These are phyloP conservation scores for Nothoprocta perdicaria DNA, from an alignment of 2,113 vertebrate species.

Conservation along the genomic window DNA sequence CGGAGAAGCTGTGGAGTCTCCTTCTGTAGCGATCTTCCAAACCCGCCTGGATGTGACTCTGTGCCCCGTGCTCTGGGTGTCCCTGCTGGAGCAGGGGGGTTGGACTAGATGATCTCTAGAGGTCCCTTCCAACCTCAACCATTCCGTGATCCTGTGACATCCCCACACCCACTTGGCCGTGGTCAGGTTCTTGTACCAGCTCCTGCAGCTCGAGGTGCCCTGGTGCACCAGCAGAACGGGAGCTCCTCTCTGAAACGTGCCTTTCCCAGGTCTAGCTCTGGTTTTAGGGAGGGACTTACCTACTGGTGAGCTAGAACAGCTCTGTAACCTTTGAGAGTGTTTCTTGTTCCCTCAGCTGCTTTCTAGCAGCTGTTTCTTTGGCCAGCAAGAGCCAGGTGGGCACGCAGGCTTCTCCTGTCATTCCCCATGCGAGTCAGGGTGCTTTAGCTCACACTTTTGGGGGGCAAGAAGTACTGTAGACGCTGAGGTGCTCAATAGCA, in stretches of 20 bases:
- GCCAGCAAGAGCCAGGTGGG: accelerated
- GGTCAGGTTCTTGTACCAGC: neutral
- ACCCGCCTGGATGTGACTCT: too few relatives aligned
- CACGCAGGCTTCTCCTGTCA: accelerated
- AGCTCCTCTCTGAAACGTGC: neutral
- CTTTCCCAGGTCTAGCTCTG: neutral
- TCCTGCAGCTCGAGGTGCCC: neutral
- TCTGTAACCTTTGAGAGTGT: accelerated
- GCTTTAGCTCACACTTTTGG: neutral
- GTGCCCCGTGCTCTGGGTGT: too few relatives aligned
- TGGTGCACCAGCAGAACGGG: neutral
- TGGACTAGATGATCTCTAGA: too few relatives aligned
- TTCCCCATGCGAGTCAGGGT: accelerated
- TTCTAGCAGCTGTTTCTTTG: too few relatives aligned
- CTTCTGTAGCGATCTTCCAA: too few relatives aligned
- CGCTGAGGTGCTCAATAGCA: accelerated
- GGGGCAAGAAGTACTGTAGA: accelerated
- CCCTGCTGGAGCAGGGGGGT: too few relatives aligned
- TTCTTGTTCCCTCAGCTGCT: neutral
- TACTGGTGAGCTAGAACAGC: accelerated
- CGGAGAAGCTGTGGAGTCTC: too few relatives aligned
- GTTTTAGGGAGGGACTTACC: accelerated
- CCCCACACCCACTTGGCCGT: too few relatives aligned
- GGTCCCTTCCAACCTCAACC: too few relatives aligned
- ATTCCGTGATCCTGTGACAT: too few relatives aligned